These are phyloP conservation scores for Galaxea fascicularis DNA, from an alignment of 92 coral and sea anemone species.

Conservation along the genomic window DNA sequence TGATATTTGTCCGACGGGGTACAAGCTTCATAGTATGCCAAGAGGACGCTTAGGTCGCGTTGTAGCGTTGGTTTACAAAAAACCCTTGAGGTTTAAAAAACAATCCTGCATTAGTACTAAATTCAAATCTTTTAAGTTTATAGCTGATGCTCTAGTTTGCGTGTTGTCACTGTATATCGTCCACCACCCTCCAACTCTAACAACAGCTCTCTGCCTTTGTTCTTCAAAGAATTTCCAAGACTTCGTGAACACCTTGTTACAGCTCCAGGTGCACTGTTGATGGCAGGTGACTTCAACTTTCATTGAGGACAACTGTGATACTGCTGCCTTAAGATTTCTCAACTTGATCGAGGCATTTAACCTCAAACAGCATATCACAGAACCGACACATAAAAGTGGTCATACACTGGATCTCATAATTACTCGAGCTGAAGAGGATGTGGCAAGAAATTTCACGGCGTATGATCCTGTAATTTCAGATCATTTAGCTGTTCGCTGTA, in stretches of 20 bases:
- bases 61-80: slow-evolving; percentile 23
- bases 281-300: slow-evolving; percentile 15
- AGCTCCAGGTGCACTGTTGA: slow-evolving; percentile 35
- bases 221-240: slow-evolving; percentile 39
- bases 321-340: slow-evolving; percentile 16
- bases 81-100: neutral
- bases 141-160: slow-evolving; percentile 20
- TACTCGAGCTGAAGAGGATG: too few relatives aligned
- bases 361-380: slow-evolving; percentile 28
- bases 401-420: too few relatives aligned
- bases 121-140: slow-evolving; percentile 45
- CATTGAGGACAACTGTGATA: slow-evolving; percentile 14
- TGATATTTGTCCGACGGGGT: slow-evolving; percentile 39
- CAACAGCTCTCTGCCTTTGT: slow-evolving; percentile 28
- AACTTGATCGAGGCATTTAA: slow-evolving; percentile 11
- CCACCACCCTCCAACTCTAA: slow-evolving; percentile 49
- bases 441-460: too few relatives aligned
- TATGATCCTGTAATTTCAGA: too few relatives aligned
- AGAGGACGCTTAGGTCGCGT: slow-evolving; percentile 29
- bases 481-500: too few relatives aligned
- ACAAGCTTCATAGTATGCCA: slow-evolving; percentile 27
- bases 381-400: too few relatives aligned
- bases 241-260: slow-evolving; percentile 34
- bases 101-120: slow-evolving; percentile 16
- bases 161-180: slow-evolving; percentile 38